These are phyloP conservation scores for Temnothorax ravouxi DNA, from an alignment of 2,888 invertebrate genomes.

Conservation along the genomic window DNA sequence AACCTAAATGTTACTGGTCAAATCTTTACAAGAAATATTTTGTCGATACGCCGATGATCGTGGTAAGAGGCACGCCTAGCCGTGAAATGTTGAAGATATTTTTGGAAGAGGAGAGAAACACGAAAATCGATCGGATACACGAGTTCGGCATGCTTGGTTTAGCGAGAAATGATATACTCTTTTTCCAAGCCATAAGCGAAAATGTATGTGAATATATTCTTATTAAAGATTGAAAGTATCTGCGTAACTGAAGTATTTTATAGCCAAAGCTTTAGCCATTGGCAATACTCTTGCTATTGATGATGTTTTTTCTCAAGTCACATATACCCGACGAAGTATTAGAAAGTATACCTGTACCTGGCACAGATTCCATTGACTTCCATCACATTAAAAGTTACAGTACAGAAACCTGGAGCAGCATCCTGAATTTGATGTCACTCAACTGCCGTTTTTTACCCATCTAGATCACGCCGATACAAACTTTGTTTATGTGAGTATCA, in stretches of 20 bases:
- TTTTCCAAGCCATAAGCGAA: conserved; percentile 91
- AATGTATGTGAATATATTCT: conserved; percentile 88
- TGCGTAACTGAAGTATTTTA: neutral
- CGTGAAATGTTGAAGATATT: conserved; percentile 89
- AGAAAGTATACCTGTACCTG: conserved; percentile 92
- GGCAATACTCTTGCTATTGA: conserved; percentile 36
- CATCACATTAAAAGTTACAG: conserved; percentile 88
- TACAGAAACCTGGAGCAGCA: conserved; percentile 86
- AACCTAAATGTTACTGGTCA: conserved; percentile 91
- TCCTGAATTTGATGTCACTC: conserved; percentile 88
- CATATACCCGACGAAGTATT: conserved; percentile 91
- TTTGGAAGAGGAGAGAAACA: conserved; percentile 91
- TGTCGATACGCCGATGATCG: conserved; percentile 88
- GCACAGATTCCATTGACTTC: conserved; percentile 91
- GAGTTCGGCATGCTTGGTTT: conserved; percentile 91
- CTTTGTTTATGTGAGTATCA: conserved; percentile 92
- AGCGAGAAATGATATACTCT: conserved; percentile 88
- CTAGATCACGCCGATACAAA: conserved; percentile 93
- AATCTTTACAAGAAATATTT: conserved; percentile 90
- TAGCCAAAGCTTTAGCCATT: neutral
- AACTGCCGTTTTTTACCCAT: conserved; percentile 92
- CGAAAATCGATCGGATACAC: conserved; percentile 89
- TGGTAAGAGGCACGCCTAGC: conserved; percentile 90
- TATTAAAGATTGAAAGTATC: conserved; percentile 14
- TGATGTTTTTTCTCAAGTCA: conserved; percentile 85